Evolutionary conservation across 2,797 vertebrate species (phyloP).

Genomic region (Chelon auratus): DNA sequence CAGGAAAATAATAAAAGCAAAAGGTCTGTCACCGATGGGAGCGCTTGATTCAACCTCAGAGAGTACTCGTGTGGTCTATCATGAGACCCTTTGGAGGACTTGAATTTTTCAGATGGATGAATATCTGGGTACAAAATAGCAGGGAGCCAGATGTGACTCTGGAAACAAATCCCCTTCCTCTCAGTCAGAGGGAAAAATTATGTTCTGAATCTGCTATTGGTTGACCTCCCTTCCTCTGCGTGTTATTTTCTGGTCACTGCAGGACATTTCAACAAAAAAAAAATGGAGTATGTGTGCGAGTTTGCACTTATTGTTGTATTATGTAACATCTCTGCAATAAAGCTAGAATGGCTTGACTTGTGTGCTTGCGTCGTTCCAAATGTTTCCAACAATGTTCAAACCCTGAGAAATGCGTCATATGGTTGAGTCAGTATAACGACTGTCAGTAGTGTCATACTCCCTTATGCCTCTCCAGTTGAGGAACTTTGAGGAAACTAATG

Average conservation of each 20-base stretch:
- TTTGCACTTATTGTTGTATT: not conserved
- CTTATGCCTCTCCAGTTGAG: no score
- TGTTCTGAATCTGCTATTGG: constrained; percentile 17
- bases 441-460: no score
- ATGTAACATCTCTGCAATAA: no score
- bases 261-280: constrained; percentile 4
- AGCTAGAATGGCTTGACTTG: no score
- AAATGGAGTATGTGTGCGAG: not conserved
- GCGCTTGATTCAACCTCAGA: constrained; percentile 42
- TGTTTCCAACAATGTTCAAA: no score
- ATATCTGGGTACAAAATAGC: constrained; percentile 53
- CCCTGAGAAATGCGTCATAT: no score
- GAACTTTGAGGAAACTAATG: no score
- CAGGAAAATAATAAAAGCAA: constrained; percentile 3
- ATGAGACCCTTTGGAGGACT: constrained; percentile 49
- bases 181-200: constrained; percentile 25
- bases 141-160: constrained; percentile 70
- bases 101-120: constrained; percentile 68
- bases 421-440: no score
- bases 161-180: constrained; percentile 49
- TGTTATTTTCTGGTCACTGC: constrained; percentile 1
- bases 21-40: constrained; percentile 36
- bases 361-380: no score
- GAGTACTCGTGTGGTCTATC: constrained; percentile 44
- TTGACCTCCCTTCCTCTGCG: constrained; percentile 20